Conservation (phyloP, 1,140 invertebrate genomes). For the Drosophila guanche region DNA sequence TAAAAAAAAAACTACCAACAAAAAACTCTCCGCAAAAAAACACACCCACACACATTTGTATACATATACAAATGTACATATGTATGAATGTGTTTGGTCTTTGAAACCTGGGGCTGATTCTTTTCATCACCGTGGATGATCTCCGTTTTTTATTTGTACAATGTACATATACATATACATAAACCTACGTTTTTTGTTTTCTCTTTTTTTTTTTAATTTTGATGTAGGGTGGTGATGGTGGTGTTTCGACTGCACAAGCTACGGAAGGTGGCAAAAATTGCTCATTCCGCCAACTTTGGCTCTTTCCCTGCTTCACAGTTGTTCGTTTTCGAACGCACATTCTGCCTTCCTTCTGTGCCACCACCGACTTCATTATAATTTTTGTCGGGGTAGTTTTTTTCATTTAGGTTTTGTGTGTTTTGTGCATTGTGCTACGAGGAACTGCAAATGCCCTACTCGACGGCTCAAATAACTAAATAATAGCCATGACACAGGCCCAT, state of each 20-base stretch:
- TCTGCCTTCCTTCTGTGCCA: constrained; percentile 57
- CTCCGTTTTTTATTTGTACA: constrained; percentile 46
- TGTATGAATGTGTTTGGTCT: constrained; percentile 22
- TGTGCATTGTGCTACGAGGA: neutral
- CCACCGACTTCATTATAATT: constrained; percentile 81
- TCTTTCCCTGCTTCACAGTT: constrained; percentile 9
- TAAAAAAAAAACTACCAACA: constrained; percentile 15
- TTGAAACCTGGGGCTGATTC: constrained; percentile 10
- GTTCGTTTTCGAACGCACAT: constrained; percentile 37
- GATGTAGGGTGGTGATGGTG: constrained; percentile 38
- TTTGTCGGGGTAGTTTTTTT: constrained; percentile 79
- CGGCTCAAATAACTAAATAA: too few relatives aligned
- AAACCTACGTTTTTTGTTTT: constrained; percentile 24
- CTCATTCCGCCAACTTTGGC: constrained; percentile 9
- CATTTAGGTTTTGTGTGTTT: constrained; percentile 47
- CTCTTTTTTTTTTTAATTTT: constrained; percentile 51
- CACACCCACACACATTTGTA: neutral
- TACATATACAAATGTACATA: constrained; percentile 10
- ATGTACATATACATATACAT: constrained; percentile 19
- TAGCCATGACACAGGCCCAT: too few relatives aligned
- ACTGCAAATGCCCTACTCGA: constrained; percentile 42
- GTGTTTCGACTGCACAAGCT: constrained; percentile 28
- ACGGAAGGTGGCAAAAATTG: constrained; percentile 35
- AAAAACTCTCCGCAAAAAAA: constrained; percentile 15
- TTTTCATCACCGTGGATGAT: constrained; percentile 58